Evolutionary conservation across 2,797 vertebrate species (phyloP).

Genomic region (Chelmon rostratus): DNA sequence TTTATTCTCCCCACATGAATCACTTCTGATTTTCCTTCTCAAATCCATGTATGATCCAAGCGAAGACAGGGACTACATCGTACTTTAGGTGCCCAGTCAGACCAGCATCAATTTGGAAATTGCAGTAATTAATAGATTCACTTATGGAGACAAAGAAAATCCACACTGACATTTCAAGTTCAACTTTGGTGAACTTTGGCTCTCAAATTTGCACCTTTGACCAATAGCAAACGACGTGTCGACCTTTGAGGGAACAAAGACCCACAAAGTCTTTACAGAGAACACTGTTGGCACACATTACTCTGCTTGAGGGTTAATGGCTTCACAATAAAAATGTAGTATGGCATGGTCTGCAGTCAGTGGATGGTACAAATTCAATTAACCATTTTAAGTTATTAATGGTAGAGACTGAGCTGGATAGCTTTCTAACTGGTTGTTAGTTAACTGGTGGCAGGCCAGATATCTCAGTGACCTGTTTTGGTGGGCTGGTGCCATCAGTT

Average conservation of each 20-base stretch:
- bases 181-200: slow-evolving; percentile 24
- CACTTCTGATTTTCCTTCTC: slow-evolving; percentile 58
- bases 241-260: slow-evolving; percentile 14
- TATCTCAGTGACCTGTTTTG: background rate
- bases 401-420: background rate
- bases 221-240: background rate
- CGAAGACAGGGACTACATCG: slow-evolving; percentile 39
- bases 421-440: background rate
- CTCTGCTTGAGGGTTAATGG: background rate
- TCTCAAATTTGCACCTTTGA: slow-evolving; percentile 17
- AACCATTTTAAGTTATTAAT: background rate
- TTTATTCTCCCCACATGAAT: slow-evolving; percentile 74
- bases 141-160: slow-evolving; percentile 12
- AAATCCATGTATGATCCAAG: slow-evolving; percentile 59
- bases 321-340: background rate
- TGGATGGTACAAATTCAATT: background rate
- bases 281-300: too few species aligned
- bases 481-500: too few species aligned
- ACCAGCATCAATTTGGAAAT: slow-evolving; percentile 25
- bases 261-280: background rate
- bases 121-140: slow-evolving; percentile 2
- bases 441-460: background rate
- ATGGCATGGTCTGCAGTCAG: background rate
- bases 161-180: slow-evolving; percentile 35
- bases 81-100: slow-evolving; percentile 45